phyloP scores from a whole-genome alignment of 2,888 invertebrate genomes.

The Eulithis testata region DNA sequence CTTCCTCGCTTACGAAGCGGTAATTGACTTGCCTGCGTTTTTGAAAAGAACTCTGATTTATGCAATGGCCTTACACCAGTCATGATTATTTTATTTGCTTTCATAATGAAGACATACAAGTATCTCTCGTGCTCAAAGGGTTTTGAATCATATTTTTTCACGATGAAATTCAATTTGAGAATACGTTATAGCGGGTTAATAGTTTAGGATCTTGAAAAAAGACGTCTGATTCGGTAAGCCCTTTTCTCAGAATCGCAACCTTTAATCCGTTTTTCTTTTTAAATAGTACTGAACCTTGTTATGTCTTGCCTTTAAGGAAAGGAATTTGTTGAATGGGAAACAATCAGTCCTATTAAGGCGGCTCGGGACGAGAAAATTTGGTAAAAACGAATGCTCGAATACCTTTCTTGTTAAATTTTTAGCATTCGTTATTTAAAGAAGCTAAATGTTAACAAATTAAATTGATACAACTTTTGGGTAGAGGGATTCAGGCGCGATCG shows the following conservation, averaged over 20 bases:
- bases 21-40: conserved; percentile 50
- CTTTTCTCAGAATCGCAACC: not conserved
- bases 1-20: conserved; percentile 38
- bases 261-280: conserved; percentile 4
- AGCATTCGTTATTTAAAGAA: conserved; percentile 1
- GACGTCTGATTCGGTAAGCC: not conserved
- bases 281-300: not conserved
- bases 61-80: conserved; percentile 21
- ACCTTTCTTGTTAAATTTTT: conserved; percentile 6
- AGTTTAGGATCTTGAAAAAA: not conserved
- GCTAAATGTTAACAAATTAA: not conserved
- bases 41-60: conserved; percentile 38
- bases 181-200: too few relatives aligned
- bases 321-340: conserved; percentile 24
- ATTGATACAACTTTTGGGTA: too few relatives aligned
- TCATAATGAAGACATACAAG: conserved; percentile 5
- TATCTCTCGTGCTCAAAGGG: not conserved
- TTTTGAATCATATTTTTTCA: not conserved
- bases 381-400: conserved; percentile 11
- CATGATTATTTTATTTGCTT: conserved; percentile 10
- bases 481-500: too few relatives aligned
- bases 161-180: not conserved
- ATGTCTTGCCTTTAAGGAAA: conserved; percentile 8
- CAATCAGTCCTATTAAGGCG: conserved; percentile 18
- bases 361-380: conserved; percentile 17